A percentile compares a stretch with the other conserved stretches of the same genome.
Evolutionary conservation across 2,797 vertebrate species (phyloP).

Genomic region (Xenentodon cancila): DNA sequence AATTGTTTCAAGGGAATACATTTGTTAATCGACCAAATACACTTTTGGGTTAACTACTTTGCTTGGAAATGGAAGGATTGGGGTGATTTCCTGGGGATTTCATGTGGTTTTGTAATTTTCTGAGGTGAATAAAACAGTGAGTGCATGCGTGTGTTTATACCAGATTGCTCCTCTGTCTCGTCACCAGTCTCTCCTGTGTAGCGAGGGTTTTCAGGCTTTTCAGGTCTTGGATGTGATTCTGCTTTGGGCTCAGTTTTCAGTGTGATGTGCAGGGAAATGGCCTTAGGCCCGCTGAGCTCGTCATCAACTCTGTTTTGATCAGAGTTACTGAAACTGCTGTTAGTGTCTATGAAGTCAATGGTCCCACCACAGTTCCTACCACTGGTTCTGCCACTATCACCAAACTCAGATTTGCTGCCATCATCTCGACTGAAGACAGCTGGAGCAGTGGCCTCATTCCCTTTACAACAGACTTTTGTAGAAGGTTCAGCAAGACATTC

Average conservation of each 20-base stretch:
- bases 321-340: background rate
- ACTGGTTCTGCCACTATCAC: rapidly evolving
- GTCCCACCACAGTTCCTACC: background rate
- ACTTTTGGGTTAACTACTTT: no score
- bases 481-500: background rate
- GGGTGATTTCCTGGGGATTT: no score
- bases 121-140: no score
- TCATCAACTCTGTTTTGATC: slow-evolving; percentile 3
- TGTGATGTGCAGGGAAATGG: slow-evolving; percentile 65
- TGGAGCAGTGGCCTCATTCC: background rate
- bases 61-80: no score
- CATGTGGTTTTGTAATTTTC: no score
- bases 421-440: background rate
- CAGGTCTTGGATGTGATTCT: slow-evolving; percentile 5
- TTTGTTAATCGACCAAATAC: no score
- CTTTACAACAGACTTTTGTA: background rate
- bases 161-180: slow-evolving; percentile 32
- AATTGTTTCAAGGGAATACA: no score
- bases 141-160: slow-evolving; percentile 16
- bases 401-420: background rate
- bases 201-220: background rate
- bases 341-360: rapidly evolving
- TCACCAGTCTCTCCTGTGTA: background rate
- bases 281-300: slow-evolving; percentile 62
- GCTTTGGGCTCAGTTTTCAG: slow-evolving; percentile 31